Evolutionary conservation across 2,888 invertebrate genomes (phyloP), one percentile per base, ranked within the genome.

Genomic region (Sphinx pinastri): DNA sequence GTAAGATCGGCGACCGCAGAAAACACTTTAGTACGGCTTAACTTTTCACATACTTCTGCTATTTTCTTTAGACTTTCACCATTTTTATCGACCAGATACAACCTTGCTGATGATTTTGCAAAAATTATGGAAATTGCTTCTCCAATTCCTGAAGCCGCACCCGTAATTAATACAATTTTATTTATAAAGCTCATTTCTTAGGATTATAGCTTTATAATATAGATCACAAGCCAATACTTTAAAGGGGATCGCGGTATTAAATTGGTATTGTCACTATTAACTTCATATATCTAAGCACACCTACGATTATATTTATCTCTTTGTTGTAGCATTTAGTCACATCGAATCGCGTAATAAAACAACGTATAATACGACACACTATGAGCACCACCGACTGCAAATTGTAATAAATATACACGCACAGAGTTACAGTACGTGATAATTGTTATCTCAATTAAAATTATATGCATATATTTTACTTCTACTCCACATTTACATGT

Each of bases 111-210:
- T 69, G 79, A 68, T 75, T 84, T 84, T 1, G 86, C 81, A 72
- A 88, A 86, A 71, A 80, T 73, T 63, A 80, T 49, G 51, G 87
- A 82, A 51, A 81, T 78, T 13, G 81, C 81, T 77, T 84, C 82
- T n/a, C 88, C 87, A 7, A 88, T 81, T 12, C 85, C 85, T 0
- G 84, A 85, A 11, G 79, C 77, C 10, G 84, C 85, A 52, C 86
- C 84, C 4, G 88, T 87, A 68, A 88, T 73, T 67, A 85, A 52
- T 3, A 86, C 81, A 3, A 84, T 79, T 83, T 86, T 84, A 73
- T 84, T 83, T 45, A 77, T 70, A 67, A 86, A 87, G 79, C 76
- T 78, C 86, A 85, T 85, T 73, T 70, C 76, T 57, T 67, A 19
- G 67, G 45, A 54, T 76, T 74, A 51, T 10, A 45, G 5, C 8